A percentile compares a stretch with the other conserved stretches of the same genome.
Evolutionary conservation across 2,888 invertebrate genomes (phyloP).

Genomic region (Megastigmus dorsalis): DNA sequence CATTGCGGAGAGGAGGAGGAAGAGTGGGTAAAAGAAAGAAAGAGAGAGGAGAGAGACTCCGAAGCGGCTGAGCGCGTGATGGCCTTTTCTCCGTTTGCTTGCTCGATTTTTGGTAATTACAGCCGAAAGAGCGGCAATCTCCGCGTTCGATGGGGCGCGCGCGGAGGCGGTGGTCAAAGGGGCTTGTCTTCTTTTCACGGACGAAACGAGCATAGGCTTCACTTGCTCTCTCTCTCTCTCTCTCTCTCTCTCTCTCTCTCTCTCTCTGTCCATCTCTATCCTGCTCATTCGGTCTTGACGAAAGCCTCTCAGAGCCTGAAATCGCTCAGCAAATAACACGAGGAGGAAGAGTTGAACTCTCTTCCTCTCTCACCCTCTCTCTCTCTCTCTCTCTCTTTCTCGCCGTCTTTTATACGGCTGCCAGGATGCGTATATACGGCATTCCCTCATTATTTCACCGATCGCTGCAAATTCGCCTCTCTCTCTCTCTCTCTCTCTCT

Average conservation of each 20-base stretch:
- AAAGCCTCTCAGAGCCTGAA: conserved; percentile 14
- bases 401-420: conserved; percentile 10
- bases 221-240: too few species aligned
- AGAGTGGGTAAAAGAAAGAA: not conserved
- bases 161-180: conserved; percentile 39
- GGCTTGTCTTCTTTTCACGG: too few species aligned
- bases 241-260: too few species aligned
- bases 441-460: conserved; percentile 49
- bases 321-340: conserved; percentile 67
- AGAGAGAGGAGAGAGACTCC: conserved; percentile 54
- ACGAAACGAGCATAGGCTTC: too few species aligned
- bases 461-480: conserved; percentile 41
- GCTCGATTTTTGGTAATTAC: conserved; percentile 68
- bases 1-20: not conserved
- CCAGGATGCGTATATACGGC: conserved; percentile 8
- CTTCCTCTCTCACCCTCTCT: too few species aligned
- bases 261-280: too few species aligned
- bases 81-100: conserved; percentile 62
- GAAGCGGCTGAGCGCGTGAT: too few species aligned
- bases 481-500: not conserved
- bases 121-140: conserved; percentile 63
- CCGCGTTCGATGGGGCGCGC: conserved; percentile 37
- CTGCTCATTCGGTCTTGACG: not conserved
- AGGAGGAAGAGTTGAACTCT: conserved; percentile 40
- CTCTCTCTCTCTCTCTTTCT: too few species aligned